Percentiles rank a stretch among this genome's conserved stretches.
phyloP scores from a whole-genome alignment of 2,113 vertebrate genomes.

The Cinclus mexicanus region DNA sequence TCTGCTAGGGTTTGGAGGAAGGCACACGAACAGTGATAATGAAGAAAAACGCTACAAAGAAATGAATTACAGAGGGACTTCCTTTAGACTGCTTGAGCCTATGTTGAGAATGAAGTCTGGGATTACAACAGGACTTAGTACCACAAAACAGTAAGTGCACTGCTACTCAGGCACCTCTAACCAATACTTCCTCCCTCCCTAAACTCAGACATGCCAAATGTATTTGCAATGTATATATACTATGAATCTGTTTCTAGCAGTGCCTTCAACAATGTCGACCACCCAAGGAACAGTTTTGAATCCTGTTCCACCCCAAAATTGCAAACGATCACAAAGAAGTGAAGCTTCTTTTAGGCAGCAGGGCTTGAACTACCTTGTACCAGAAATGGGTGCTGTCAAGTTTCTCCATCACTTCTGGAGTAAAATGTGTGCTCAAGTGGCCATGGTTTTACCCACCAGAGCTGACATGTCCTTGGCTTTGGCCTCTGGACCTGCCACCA shows the following conservation, averaged over 20 bases:
- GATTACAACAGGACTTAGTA: not conserved
- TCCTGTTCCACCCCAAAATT: not conserved
- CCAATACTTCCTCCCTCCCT: not conserved
- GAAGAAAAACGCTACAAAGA: not conserved
- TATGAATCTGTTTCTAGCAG: not conserved
- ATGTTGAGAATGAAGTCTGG: not conserved
- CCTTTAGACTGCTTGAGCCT: not conserved
- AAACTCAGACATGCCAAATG: not conserved
- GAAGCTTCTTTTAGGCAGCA: not conserved
- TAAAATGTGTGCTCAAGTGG: fast-evolving
- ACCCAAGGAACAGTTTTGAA: not conserved
- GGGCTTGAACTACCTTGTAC: not conserved
- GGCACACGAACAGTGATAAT: not conserved
- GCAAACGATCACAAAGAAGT: not conserved
- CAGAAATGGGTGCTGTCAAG: not conserved
- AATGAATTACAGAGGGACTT: not conserved
- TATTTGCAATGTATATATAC: not conserved
- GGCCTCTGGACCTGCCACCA: not conserved
- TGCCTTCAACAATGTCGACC: not conserved
- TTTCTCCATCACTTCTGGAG: fast-evolving
- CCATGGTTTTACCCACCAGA: not conserved
- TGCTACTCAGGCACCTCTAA: not conserved
- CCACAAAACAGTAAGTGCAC: not conserved
- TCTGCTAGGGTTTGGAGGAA: not conserved
- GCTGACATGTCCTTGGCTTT: not conserved